Conservation (phyloP, 1,140 invertebrate species). For the Ooceraea biroi region DNA sequence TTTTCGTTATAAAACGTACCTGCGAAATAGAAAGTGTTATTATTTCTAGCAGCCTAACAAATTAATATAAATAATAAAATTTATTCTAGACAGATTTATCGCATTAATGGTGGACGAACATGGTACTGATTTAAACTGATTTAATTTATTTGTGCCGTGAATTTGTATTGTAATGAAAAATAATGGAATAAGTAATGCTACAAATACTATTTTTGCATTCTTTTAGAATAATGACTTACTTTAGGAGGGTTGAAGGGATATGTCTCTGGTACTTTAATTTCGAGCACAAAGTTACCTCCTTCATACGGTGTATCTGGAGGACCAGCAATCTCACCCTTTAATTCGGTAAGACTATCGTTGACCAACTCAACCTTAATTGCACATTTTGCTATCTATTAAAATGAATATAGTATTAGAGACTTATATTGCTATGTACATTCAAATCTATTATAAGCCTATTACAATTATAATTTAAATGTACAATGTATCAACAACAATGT, state of each 20-base stretch:
- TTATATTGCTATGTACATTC: not conserved
- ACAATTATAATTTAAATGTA: conserved; percentile 17
- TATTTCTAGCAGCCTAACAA: conserved; percentile 10
- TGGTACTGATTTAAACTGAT: conserved; percentile 1
- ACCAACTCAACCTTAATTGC: conserved; percentile 97
- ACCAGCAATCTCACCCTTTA: conserved; percentile 96
- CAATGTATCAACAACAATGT: not conserved
- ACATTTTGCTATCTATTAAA: conserved; percentile 93
- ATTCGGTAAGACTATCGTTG: conserved; percentile 96
- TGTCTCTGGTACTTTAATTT: conserved; percentile 99
- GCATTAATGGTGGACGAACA: conserved; percentile 47
- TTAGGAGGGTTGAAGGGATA: conserved; percentile 99
- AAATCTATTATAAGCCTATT: not conserved
- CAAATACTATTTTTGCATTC: conserved; percentile 29
- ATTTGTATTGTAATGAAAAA: conserved; percentile 18
- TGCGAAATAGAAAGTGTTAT: conserved; percentile 77
- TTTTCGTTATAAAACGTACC: conserved; percentile 98
- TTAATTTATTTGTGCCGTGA: not conserved
- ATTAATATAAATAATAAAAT: conserved; percentile 8
- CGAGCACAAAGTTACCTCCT: conserved; percentile 96
- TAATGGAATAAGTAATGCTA: conserved; percentile 15
- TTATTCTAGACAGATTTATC: conserved; percentile 33
- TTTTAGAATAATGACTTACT: conserved; percentile 86
- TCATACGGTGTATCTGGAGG: conserved; percentile 99
- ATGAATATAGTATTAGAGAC: conserved; percentile 23